Base-by-base conservation (phyloP, 2,888 invertebrate species). In the Mycalesis mineus region DNA sequence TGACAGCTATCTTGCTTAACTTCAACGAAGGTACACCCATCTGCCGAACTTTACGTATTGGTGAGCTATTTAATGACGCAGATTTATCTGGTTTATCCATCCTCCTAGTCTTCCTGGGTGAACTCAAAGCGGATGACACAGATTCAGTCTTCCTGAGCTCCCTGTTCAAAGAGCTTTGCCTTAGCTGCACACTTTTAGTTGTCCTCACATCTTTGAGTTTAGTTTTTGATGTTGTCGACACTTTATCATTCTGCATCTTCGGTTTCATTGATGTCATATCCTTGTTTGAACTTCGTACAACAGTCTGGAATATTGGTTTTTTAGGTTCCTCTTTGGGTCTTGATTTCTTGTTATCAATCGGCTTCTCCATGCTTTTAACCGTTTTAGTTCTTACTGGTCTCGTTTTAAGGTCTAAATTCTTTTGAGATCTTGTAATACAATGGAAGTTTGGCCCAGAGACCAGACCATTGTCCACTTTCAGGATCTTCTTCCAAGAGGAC, bases 301-400 rank as follows among this genome's bases (percentile, higher is more conserved):
- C 88, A 0, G 89, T 88, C 70, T 88, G 88, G 65, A 88, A 88
- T 45, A 88, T 87, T 0, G 89, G 89, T 65, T 88, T 84, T 62
- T 85, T 84, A 53, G 72, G 69, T 17, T 78, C 79, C 8, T 85
- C 84, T 66, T 80, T 85, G 63, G 72, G 75, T 66, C 82, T 85
- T 0, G 68, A 60, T 58, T 83, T 85, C 37, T 85, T 85, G 61
- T 66, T 55, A 29, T 84, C 84, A 0, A 76, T 63, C 0, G 78
- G 74, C 36, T 87, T 88, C 73, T 88, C 88, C 88, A 88, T 88
- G 57, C 78, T 86, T 73, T 73, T 75, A 6, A 68, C 64, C 11
- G 74, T 57, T 59, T 76, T 80, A 4, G 77, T 83, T 80, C 86
- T 82, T 0, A 84, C 83, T 0, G 84, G 82, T 48, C 77, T 72